Percentiles rank a stretch among this genome's conserved stretches.
phyloP scores from a whole-genome alignment of 2,888 invertebrate genomes.

The Desoria tigrina region DNA sequence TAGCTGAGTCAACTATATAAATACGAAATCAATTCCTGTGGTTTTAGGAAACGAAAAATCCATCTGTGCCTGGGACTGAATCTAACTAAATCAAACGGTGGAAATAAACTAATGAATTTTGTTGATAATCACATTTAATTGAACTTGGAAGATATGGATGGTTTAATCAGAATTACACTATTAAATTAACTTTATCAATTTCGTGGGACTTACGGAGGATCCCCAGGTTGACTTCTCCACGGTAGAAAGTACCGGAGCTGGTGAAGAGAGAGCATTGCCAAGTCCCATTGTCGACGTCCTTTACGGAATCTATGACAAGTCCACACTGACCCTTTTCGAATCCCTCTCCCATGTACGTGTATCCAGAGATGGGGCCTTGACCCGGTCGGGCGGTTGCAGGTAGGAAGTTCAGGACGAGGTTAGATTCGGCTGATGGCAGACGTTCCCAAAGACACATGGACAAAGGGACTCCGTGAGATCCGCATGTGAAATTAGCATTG shows the following conservation, averaged over 20 bases:
- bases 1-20: too few species aligned
- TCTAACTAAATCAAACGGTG: too few species aligned
- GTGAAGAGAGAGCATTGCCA: conserved; percentile 50
- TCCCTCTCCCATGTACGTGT: conserved; percentile 46
- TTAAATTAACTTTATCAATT: too few species aligned
- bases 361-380: conserved; percentile 27
- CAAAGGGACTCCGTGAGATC: conserved; percentile 41
- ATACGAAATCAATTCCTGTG: too few species aligned
- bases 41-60: too few species aligned
- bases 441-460: conserved; percentile 47
- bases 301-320: conserved; percentile 40
- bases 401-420: not conserved
- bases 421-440: not conserved
- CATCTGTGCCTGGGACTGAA: too few species aligned
- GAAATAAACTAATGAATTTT: too few species aligned
- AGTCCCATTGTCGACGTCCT: conserved; percentile 45
- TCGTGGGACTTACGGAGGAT: conserved; percentile 40
- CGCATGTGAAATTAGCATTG: conserved; percentile 47
- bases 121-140: too few species aligned
- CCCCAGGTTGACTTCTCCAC: conserved; percentile 37
- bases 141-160: too few species aligned
- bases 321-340: conserved; percentile 49
- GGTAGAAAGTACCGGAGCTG: conserved; percentile 18
- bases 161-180: too few species aligned
- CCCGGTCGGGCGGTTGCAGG: conserved; percentile 20